Evolutionary conservation across 2,888 invertebrate species (phyloP), one percentile per base, ranked within the genome.

Genomic region (Carpatolechia fugitivella): DNA sequence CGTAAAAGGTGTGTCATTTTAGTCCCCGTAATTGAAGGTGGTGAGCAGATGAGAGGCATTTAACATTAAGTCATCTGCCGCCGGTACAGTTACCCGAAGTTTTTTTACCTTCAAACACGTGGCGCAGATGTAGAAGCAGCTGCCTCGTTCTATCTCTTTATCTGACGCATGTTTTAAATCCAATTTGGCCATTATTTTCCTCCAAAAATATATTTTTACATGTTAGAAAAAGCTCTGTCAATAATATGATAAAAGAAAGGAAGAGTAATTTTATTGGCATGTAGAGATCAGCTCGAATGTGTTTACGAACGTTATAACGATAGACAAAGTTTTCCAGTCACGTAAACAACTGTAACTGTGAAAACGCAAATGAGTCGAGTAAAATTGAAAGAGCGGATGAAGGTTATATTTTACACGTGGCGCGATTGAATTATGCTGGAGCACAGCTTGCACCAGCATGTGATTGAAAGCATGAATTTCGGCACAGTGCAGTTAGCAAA

Each of bases 81-180:
- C 50, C 51, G 73, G 68, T 76, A 76, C 76, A 74, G 78, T 78
- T 80, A 74, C 69, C 29, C 44, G 60, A 72, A 67, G 64, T 59
- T 68, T 78, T 80, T 82, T 76, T 73, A 72, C 61, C 70, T 70
- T 63, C 62, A 69, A 66, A 72, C 78, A 74, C 80, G 78, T 76
- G 80, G 70, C 74, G 79, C 88, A 88, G 88, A 87, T 88, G 88
- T 72, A 70, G 70, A 62, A 66, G 78, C 88, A 89, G 85, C 89
- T 88, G 89, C 76, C 74, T 68, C 57, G 63, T 73, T 78, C 78
- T 83, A 82, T 83, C 76, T 82, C 70, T 65, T 61, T 71, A 72
- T 75, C 69, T 69, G 66, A 65, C 73, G 70, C 66, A 73, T 75
- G 72, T 74, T 75, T 75, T 76, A 44, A 30, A 40, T 18, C 41